Evolutionary conservation across 2,113 vertebrate species (phyloP), one percentile per base, ranked within the genome.

Genomic region (Aspiorhynchus laticeps): DNA sequence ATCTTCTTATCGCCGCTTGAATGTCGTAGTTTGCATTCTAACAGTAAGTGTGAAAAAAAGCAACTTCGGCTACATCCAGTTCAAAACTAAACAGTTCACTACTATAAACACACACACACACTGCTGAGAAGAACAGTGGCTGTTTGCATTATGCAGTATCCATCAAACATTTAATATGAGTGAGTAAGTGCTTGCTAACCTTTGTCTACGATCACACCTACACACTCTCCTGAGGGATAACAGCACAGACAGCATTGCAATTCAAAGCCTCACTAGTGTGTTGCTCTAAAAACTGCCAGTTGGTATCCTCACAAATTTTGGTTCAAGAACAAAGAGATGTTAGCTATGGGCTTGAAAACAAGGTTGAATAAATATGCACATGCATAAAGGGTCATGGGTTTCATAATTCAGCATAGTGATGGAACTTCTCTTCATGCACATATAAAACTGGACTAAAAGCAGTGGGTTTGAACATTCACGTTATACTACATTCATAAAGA

Each of bases 111-210:
- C 71, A 74, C 21, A 71, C 17, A 74, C 36, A 26, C 74, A 77
- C 2, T 31, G 8, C 28, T 21, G 48, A 53, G 75, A 78, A 86
- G 53, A 78, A 80, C 46, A 14, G 56, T 67, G 69, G 9, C 85
- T 26, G 83, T 91, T 87, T 89, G 83, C 90, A 83, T 85, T 87
- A 88, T 83, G 56, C 87, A 87, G 87, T 59, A 87, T 77, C 71
- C 82, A 92, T 94, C 89, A 93, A 91, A 93, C 86, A 90, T 93
- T 92, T 80, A 91, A 84, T 31, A 87, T 53, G 36, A 87, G 87
- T 71, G 83, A 89, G 88, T 88, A 67, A 86, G 87, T 69, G 76
- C 91, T 87, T 85, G 84, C 78, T 92, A 92, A 92, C 84, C 84
- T 85, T 83, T 90, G 53, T 83, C 90, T 91, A 93, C 90, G 90